A percentile compares a stretch with the other conserved stretches of the same genome.
These are phyloP conservation scores for Neuroterus valhalla DNA, from an alignment of 1,140 invertebrate genomes.

Conservation along the genomic window DNA sequence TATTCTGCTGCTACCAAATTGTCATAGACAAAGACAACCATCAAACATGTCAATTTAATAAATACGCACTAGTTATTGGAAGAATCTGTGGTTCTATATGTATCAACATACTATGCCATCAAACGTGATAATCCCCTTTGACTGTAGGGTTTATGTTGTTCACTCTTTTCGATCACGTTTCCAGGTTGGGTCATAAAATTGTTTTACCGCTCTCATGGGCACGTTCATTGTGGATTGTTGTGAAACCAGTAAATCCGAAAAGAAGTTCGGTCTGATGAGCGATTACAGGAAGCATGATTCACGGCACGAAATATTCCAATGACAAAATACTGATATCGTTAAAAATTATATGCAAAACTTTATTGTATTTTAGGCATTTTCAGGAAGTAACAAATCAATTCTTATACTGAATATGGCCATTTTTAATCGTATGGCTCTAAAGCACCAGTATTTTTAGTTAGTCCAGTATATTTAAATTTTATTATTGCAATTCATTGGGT, in stretches of 20 bases:
- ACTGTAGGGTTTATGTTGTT: not conserved
- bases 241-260: not conserved
- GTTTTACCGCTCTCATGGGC: constrained; percentile 35
- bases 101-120: too few relatives aligned
- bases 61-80: too few relatives aligned
- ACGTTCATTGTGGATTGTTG: constrained; percentile 33
- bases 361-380: not conserved
- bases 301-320: not conserved
- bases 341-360: not conserved
- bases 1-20: too few relatives aligned
- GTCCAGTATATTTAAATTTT: too few relatives aligned
- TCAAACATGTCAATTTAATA: too few relatives aligned
- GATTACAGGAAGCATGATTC: not conserved
- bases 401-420: not conserved
- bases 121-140: not conserved
- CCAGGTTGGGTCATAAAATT: constrained; percentile 36
- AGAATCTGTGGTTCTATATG: too few relatives aligned
- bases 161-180: constrained; percentile 31
- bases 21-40: too few relatives aligned
- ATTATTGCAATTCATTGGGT: too few relatives aligned
- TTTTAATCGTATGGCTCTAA: too few relatives aligned
- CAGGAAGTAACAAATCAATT: not conserved
- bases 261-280: not conserved
- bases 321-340: not conserved
- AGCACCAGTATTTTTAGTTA: too few relatives aligned